Base-by-base conservation (phyloP, 2,888 invertebrate species). In the Ischnus inquisitorius region DNA sequence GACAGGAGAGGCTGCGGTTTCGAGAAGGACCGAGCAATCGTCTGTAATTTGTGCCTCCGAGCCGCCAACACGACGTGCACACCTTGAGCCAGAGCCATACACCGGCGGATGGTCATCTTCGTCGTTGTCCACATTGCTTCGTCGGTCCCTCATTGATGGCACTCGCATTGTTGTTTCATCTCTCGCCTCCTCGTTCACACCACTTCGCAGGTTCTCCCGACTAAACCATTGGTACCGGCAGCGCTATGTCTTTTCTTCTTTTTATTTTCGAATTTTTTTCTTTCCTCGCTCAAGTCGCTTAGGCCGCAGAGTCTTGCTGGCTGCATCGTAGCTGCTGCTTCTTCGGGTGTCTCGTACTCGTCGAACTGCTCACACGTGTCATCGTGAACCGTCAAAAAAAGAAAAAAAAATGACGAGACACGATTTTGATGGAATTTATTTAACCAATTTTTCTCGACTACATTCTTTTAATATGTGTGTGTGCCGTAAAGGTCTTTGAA, bases 31-130 rank as follows among this genome's bases (percentile, higher is more conserved):
- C 82, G 81, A 85, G 87, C 87, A 89, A 91, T 91, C 90, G 89
- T 86, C 92, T 92, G 90, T 92, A 92, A 93, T 93, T 93, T 93
- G 92, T 89, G 89, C 89, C 89, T 89, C 82, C 79, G 68, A 22
- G 87, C 90, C 90, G 91, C 88, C 89, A 85, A 48, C 68, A 64
- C 34, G 67, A 68, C 64, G 62, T n/a, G 57, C 79, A 16, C 64
- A 60, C 68, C 64, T 75, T 48, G 39, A 22, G 3, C 54, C 57
- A 22, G 5, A 5, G 46, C 48, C 16, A 5, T 41, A n/a, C 34
- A 43, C 62, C 76, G 19, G 43, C 43, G 68, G 64, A 75, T 48
- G 48, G 75, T 76, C 65, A 41, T 67, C 43, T 14, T 74, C 25
- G 65, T 82, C 48, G 39, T 67, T 64, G 77, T 72, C 57, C 65